These are phyloP conservation scores for Automeris io DNA, from an alignment of 2,888 invertebrate genomes.

Conservation along the genomic window DNA sequence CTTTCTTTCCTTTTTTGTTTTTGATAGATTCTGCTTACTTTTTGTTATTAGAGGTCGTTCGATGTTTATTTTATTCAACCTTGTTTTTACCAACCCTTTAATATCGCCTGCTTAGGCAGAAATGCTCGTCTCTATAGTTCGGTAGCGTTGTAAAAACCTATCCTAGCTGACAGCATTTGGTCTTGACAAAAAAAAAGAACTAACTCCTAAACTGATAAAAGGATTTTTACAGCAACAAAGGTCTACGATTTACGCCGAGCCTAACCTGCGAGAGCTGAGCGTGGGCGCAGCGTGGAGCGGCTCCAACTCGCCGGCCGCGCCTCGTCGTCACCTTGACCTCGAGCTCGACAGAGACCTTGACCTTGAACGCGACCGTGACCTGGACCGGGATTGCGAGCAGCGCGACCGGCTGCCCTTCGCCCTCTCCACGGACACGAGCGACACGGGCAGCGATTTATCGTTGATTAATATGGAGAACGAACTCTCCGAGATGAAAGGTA, in stretches of 20 bases:
- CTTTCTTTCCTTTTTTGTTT: no score
- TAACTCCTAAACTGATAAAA: no score
- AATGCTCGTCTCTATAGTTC: no score
- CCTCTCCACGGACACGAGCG: constrained; percentile 94
- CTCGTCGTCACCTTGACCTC: not conserved
- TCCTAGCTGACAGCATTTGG: no score
- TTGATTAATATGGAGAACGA: constrained; percentile 85
- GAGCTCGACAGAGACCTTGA: not conserved
- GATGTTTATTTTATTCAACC: no score
- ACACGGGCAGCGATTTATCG: constrained; percentile 92
- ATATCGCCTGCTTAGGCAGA: no score
- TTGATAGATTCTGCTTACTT: no score
- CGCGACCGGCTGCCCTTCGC: constrained; percentile 88
- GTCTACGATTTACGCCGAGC: constrained; percentile 72
- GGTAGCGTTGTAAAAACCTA: no score
- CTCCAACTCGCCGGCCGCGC: constrained; percentile 2
- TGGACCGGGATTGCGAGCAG: constrained; percentile 77
- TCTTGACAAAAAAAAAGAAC: no score
- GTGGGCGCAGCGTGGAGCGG: constrained; percentile 65
- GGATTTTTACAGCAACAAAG: constrained; percentile 28
- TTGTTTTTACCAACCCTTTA: no score
- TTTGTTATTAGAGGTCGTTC: no score
- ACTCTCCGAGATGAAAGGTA: constrained; percentile 60
- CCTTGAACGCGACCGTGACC: constrained; percentile 52
- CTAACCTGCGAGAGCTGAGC: constrained; percentile 64